Evolutionary conservation across 2,797 vertebrate genomes (phyloP), one percentile per base, ranked within the genome.

Genomic region (Sebastes kiyomatsui): DNA sequence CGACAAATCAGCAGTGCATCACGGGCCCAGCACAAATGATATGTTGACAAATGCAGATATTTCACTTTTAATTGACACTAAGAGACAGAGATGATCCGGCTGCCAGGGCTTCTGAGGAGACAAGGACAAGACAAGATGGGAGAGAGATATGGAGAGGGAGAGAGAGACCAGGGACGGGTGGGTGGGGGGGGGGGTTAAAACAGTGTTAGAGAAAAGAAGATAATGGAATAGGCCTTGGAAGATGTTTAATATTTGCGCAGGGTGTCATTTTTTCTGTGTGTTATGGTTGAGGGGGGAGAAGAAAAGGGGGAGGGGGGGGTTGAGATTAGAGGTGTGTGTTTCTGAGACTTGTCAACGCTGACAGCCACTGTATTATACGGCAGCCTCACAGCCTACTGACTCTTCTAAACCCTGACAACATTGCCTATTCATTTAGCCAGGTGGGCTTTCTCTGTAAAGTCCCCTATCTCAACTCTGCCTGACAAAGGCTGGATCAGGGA

Each of bases 51-150:
- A 99, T 98, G 97, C 96, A 98, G 97, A 98, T 97, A 99, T 98
- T 97, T 99, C 97, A 98, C 97, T 97, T 99, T 98, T 99, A 99
- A 99, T 98, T 99, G 98, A 98, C 98, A 98, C 96, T 97, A 98
- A 98, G 96, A 97, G 97, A 97, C 94, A 91, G 95, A 94, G 96
- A 97, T 93, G 94, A 95, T 95, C 90, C 91, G 85, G 90, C 92
- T 95, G 94, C 93, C 90, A 91, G 80, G 81, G 92, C 92, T 93
- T 94, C 91, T 92, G 92, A 95, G 89, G 93, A 94, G 93, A 95
- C 89, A 94, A 92, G 92, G 88, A 89, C 80, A 85, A 91, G 90
- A 91, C 87, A 85, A 85, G 91, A 89, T 83, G 87, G 85, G 83
- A 84, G 84, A 80, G 80, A 33, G 67, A 86, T 72, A 79, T 49